Evolutionary conservation across 2,113 vertebrate species (phyloP), one percentile per base, ranked within the genome.

Genomic region (Picathartes gymnocephalus): DNA sequence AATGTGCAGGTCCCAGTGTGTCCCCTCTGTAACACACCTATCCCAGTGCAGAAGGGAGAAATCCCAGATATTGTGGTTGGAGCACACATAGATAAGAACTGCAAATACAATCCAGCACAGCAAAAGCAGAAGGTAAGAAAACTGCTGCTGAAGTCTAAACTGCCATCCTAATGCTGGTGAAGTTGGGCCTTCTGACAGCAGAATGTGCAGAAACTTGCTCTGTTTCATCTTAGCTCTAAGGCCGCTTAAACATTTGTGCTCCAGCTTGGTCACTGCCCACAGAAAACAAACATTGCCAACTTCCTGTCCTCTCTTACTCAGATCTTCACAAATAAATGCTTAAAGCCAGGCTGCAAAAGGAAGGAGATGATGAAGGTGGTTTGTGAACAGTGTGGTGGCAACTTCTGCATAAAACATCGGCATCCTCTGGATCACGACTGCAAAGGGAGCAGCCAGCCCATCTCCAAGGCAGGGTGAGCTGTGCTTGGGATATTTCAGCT

Each of bases 1-100:
- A 98, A 99, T 84, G 91, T 99, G 54, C 99, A 98, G 93, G 99
- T 99, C 62, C 99, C 99, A 0, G 98, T 99, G 12, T 99, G 99
- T 91, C 99, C 99, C 0, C 96, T 99, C 56, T 99, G 99, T 94
- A 98, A 98, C 47, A 81, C 11, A 5, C 99, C 99, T 1, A 86
- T 99, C 78, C 99, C 99, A 2, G 68, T 99, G 27, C 98, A 96
- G 86, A 99, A 96, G 93, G 99, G 99, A 44, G 98, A 99, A 95
- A 97, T 98, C 87, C 98, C 99, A 13, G 99, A 99, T 70, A 87
- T 98, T 65, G 99, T 98, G 94, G 99, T 99, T 5, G 98, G 99
- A 8, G 98, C 98, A 45, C 99, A 99, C 97, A 99, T 99, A 24
- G 99, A 99, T 74, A 96, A 97, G 31, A 97, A 98, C 58, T 99